Base-by-base conservation (phyloP, 2,888 invertebrate species). In the Hydrotaea diabolus region DNA sequence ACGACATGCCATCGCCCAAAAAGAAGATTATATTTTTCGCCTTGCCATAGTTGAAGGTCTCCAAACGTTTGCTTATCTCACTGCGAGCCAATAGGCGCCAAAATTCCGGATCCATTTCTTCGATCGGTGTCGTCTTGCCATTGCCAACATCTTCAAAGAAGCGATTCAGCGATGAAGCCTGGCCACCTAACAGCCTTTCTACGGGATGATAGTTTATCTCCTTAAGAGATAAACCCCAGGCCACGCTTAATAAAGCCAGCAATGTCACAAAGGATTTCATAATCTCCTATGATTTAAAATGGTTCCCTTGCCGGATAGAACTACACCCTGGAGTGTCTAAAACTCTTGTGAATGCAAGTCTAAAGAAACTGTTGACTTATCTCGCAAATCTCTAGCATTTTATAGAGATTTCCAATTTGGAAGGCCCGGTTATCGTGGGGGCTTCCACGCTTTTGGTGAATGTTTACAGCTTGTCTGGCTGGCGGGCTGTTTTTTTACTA, bases 1-100 rank as follows among this genome's bases (percentile, higher is more conserved):
- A 91, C 9, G 95, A 95, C 95, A 96, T 95, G 43, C 96, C 96
- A 90, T 96, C 96, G 9, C 92, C 92, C 77, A 92, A 31, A 4
- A 91, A 87, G 36, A 91, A 83, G 7, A 91, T 89, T 0, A 91
- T 62, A 72, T 91, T 91, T 59, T 89, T 91, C 3, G 91, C 91
- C 43, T 72, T 39, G 0, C 88, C 75, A 0, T 31, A 80, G 23
- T 77, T 85, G 46, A 15, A 64, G 0, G 11, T 77, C 55, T 66
- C 53, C 83, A 90, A 43, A 21, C 87, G 87, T 36, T 85, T 73
- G 9, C 55, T 39, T n/a, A 90, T 49, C 19, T 89, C 87, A 0
- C 49, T 49, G 21, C 87, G 89, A 1, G 89, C 90, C 84, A 87
- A 88, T 0, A 85, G 46, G 9, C 85, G 55, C 90, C 90, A 90